phyloP scores from a whole-genome alignment of 2,797 vertebrate genomes.

The Periophthalmus magnuspinnatus region DNA sequence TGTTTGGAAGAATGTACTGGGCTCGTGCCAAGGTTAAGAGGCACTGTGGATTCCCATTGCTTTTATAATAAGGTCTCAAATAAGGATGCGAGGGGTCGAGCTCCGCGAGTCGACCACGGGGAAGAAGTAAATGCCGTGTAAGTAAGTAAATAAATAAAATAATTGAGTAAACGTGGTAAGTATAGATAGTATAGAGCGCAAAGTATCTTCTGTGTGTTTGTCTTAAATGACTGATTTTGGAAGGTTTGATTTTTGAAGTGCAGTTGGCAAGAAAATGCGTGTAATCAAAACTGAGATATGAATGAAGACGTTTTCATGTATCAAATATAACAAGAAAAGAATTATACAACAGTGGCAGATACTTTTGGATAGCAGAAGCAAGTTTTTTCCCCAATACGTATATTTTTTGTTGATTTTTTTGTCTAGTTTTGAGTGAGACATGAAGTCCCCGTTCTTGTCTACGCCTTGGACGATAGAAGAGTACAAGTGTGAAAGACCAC shows the following conservation, averaged over 20 bases:
- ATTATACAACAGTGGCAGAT: too few species aligned
- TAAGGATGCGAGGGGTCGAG: constrained; percentile 46
- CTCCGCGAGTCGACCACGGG: constrained; percentile 41
- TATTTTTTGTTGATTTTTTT: not conserved
- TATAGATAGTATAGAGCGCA: too few species aligned
- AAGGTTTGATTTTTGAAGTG: too few species aligned
- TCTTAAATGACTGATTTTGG: too few species aligned
- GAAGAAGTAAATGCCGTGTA: constrained; percentile 59
- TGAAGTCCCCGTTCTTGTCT: constrained; percentile 32
- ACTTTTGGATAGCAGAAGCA: too few species aligned
- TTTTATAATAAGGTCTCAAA: constrained; percentile 48
- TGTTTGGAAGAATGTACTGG: constrained; percentile 44
- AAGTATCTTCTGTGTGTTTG: too few species aligned
- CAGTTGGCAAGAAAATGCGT: not conserved
- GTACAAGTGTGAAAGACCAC: constrained; percentile 55
- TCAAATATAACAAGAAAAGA: too few species aligned
- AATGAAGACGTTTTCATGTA: not conserved
- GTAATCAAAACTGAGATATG: not conserved
- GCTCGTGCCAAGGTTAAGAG: constrained; percentile 42
- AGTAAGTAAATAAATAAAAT: constrained; percentile 27
- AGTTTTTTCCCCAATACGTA: not conserved
- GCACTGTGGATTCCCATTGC: constrained; percentile 33
- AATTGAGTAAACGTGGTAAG: not conserved
- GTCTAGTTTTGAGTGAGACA: constrained; percentile 17
- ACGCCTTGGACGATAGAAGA: constrained; percentile 32